Evolutionary conservation across 2,113 vertebrate species (phyloP).

Genomic region (Oryzias curvinotus): DNA sequence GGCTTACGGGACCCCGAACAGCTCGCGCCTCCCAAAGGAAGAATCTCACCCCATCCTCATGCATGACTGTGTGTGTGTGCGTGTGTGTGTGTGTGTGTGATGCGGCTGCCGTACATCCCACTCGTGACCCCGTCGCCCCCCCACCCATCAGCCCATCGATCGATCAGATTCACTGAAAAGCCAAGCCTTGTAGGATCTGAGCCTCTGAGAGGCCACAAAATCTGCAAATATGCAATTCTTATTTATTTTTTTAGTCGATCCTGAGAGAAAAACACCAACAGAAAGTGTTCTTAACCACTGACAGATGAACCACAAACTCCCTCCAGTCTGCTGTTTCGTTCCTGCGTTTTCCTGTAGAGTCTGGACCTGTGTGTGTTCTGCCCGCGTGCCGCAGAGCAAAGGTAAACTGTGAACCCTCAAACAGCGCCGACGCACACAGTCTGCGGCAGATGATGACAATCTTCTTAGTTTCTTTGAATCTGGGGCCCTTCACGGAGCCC

Average conservation of each 20-base stretch:
- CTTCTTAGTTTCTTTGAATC: constrained; percentile 92
- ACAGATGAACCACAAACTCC: constrained; percentile 72
- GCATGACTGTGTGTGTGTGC: constrained; percentile 30
- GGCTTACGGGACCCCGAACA: constrained; percentile 73
- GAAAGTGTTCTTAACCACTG: constrained; percentile 93
- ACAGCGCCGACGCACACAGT: constrained; percentile 55
- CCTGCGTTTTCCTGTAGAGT: constrained; percentile 49
- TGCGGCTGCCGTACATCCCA: constrained; percentile 37
- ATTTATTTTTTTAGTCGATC: constrained; percentile 84
- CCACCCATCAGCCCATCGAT: constrained; percentile 53
- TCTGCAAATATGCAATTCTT: constrained; percentile 95
- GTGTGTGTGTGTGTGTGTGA: constrained; percentile 39
- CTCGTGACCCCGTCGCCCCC: constrained; percentile 24
- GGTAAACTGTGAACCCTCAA: constrained; percentile 82
- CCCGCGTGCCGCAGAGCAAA: constrained; percentile 81
- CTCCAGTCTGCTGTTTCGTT: constrained; percentile 71
- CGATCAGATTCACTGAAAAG: constrained; percentile 80
- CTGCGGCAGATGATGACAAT: constrained; percentile 98
- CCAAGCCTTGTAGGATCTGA: constrained; percentile 81
- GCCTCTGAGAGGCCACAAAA: constrained; percentile 88
- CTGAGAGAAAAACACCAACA: constrained; percentile 69
- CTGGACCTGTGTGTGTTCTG: constrained; percentile 64
- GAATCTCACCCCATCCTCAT: constrained; percentile 43
- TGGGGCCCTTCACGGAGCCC: constrained; percentile 80
- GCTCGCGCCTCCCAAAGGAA: constrained; percentile 69